Evolutionary conservation across 2,888 invertebrate species (phyloP).

Genomic region (Tinea trinotella): DNA sequence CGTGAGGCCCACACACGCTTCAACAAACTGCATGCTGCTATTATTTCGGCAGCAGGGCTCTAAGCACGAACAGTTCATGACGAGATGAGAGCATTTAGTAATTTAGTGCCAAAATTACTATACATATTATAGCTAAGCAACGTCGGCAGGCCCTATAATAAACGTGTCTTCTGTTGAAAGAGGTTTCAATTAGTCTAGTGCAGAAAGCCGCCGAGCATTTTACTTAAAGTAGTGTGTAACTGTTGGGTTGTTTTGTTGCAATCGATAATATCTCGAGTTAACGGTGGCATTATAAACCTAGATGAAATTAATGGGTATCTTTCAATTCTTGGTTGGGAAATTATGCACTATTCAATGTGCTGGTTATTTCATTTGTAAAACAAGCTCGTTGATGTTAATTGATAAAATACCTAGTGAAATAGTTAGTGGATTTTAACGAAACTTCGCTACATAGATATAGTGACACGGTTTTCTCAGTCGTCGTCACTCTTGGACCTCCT

Average conservation of each 20-base stretch:
- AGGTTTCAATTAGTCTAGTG: slow-evolving; percentile 11
- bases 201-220: slow-evolving; percentile 14
- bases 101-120: slow-evolving; percentile 46
- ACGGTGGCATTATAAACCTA: not conserved
- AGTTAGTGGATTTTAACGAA: too few relatives aligned
- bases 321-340: not conserved
- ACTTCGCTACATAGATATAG: too few relatives aligned
- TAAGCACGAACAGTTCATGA: slow-evolving; percentile 35
- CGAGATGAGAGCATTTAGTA: slow-evolving; percentile 41
- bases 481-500: too few relatives aligned
- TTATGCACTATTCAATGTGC: not conserved
- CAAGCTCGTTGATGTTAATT: too few relatives aligned
- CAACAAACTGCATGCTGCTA: slow-evolving; percentile 40
- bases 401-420: too few relatives aligned
- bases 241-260: slow-evolving; percentile 12
- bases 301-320: not conserved
- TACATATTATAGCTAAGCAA: slow-evolving; percentile 10
- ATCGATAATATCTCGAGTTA: slow-evolving; percentile 17
- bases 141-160: slow-evolving; percentile 14
- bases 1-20: slow-evolving; percentile 36
- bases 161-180: slow-evolving; percentile 13
- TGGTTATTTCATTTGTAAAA: too few relatives aligned
- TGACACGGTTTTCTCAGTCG: too few relatives aligned
- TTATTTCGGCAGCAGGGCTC: slow-evolving; percentile 31
- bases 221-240: slow-evolving; percentile 2